Evolutionary conservation across 1,140 invertebrate species (phyloP).

Genomic region (Drosophila novamexicana): DNA sequence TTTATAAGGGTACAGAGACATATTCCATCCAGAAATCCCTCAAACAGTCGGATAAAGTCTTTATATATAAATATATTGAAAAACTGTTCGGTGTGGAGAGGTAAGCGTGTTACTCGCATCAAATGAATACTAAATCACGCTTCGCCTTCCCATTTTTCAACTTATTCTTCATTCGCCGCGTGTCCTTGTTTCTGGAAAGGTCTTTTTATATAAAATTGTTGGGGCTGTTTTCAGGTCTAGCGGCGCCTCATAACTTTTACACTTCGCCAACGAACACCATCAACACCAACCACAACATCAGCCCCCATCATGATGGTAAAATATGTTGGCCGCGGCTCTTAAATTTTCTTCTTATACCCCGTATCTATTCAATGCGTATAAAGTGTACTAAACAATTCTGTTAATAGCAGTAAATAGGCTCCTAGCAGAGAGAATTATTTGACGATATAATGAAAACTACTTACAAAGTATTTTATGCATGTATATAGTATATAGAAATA

Average conservation of each 20-base stretch:
- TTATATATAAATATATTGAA: too few relatives aligned
- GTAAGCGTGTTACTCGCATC: neutral
- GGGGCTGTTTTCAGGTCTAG: constrained; percentile 25
- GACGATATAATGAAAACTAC: too few relatives aligned
- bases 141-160: constrained; percentile 1
- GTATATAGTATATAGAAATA: too few relatives aligned
- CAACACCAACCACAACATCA: constrained; percentile 21
- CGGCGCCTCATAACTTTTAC: constrained; percentile 62
- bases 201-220: constrained; percentile 33
- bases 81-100: too few relatives aligned
- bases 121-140: constrained; percentile 24
- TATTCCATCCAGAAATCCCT: too few relatives aligned
- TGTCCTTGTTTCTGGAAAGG: neutral
- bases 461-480: too few relatives aligned
- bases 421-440: too few relatives aligned
- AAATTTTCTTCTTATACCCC: constrained; percentile 11
- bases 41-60: too few relatives aligned
- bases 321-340: constrained; percentile 18
- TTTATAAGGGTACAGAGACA: too few relatives aligned
- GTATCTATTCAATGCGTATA: neutral
- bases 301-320: constrained; percentile 22
- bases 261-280: constrained; percentile 33
- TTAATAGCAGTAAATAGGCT: too few relatives aligned
- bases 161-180: constrained; percentile 15
- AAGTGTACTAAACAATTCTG: neutral